Evolutionary conservation across 2,113 vertebrate species (phyloP).

Genomic region (Anas platyrhynchos): DNA sequence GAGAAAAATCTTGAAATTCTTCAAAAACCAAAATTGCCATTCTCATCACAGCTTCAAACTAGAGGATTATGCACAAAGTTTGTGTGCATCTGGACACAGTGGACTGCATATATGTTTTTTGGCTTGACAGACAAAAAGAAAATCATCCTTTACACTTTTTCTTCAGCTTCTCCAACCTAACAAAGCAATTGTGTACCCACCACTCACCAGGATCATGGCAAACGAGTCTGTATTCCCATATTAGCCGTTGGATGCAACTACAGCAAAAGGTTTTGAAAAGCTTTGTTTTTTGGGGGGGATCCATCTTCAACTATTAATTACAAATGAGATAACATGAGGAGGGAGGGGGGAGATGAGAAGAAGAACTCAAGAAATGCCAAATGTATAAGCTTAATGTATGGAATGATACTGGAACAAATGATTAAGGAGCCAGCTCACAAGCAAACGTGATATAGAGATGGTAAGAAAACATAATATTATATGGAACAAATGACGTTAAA

Average conservation of each 20-base stretch:
- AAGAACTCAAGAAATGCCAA: background rate
- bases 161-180: background rate
- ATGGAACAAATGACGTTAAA: background rate
- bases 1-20: background rate
- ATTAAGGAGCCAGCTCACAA: background rate
- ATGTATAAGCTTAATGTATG: background rate
- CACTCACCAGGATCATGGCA: background rate
- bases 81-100: background rate
- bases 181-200: background rate
- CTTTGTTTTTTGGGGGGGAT: background rate
- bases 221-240: background rate
- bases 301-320: background rate
- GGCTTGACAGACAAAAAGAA: background rate
- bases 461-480: background rate
- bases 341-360: background rate
- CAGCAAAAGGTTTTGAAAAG: background rate
- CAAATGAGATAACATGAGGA: background rate
- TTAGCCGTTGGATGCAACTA: background rate
- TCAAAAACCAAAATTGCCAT: background rate
- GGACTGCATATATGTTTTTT: background rate
- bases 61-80: background rate
- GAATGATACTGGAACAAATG: background rate
- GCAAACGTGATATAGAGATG: background rate
- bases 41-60: accelerated
- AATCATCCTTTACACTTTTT: background rate